A percentile compares a stretch with the other conserved stretches of the same genome.
These are phyloP conservation scores for Furnarius figulus DNA, from an alignment of 2,113 vertebrate genomes.

Conservation along the genomic window DNA sequence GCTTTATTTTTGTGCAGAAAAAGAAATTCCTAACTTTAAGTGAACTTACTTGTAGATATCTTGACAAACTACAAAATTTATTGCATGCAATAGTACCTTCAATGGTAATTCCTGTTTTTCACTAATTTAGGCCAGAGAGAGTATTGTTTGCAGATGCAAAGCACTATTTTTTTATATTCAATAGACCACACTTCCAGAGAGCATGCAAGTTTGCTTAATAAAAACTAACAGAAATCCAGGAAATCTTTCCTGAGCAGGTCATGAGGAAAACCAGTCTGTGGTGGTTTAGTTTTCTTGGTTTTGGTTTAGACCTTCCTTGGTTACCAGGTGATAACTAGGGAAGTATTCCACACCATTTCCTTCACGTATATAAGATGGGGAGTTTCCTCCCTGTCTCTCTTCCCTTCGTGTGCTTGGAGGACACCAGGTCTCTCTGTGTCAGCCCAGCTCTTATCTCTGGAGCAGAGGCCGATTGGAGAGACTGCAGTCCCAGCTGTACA, in stretches of 20 bases:
- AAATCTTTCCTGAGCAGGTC: neutral
- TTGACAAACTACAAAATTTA: neutral
- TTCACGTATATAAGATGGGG: too few species aligned
- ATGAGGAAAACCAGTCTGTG: slow-evolving; percentile 20
- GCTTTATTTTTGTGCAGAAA: neutral
- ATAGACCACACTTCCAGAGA: neutral
- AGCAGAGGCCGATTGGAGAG: too few species aligned
- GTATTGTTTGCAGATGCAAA: neutral
- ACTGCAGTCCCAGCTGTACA: too few species aligned
- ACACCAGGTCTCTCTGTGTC: too few species aligned
- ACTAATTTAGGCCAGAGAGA: neutral
- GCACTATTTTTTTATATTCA: neutral
- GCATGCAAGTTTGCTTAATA: neutral
- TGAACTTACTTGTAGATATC: neutral
- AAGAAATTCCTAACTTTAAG: neutral
- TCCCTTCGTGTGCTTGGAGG: too few species aligned
- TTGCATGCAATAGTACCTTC: neutral
- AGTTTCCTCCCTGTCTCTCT: too few species aligned
- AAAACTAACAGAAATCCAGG: neutral
- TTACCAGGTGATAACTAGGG: too few species aligned
- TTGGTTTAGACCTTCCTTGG: too few species aligned
- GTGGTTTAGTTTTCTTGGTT: too few species aligned
- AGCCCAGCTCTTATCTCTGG: too few species aligned
- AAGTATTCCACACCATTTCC: too few species aligned
- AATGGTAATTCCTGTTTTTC: neutral